These are phyloP conservation scores for Rhabdomys dilectus DNA, from an alignment of 2,113 vertebrate genomes.

Conservation along the genomic window DNA sequence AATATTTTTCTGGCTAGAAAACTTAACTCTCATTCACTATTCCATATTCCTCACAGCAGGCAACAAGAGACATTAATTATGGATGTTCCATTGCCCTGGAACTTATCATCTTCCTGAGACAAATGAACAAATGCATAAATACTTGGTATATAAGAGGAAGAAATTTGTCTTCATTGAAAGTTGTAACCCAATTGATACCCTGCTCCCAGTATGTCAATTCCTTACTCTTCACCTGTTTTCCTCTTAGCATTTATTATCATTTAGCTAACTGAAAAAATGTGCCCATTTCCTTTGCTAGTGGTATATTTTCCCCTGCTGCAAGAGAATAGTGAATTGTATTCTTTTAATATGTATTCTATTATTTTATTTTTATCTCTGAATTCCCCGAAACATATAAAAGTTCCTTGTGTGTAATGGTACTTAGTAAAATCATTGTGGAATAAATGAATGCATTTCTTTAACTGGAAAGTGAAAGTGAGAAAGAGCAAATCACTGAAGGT, in stretches of 20 bases:
- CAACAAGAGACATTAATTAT: conserved; percentile 47
- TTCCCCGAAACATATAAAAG: background rate
- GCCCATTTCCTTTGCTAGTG: background rate
- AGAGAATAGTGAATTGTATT: background rate
- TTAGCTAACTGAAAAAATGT: background rate
- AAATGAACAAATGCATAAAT: conserved; percentile 6
- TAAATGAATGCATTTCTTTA: background rate
- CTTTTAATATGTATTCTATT: background rate
- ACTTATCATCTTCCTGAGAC: conserved; percentile 14
- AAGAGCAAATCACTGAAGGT: background rate
- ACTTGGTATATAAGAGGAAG: background rate
- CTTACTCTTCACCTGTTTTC: background rate
- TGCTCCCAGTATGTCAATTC: background rate
- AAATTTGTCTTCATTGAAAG: conserved; percentile 32
- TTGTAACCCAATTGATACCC: background rate
- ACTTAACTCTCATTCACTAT: background rate
- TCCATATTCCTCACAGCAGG: background rate
- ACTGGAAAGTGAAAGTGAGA: background rate
- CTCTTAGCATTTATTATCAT: background rate
- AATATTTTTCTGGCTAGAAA: conserved; percentile 31
- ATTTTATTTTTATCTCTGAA: background rate
- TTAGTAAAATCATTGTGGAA: conserved; percentile 25
- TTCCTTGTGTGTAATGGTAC: background rate
- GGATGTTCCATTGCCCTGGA: background rate
- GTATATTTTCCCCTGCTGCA: background rate